Base-by-base conservation (phyloP, 2,888 invertebrate genomes). In the Idaea aversata region DNA sequence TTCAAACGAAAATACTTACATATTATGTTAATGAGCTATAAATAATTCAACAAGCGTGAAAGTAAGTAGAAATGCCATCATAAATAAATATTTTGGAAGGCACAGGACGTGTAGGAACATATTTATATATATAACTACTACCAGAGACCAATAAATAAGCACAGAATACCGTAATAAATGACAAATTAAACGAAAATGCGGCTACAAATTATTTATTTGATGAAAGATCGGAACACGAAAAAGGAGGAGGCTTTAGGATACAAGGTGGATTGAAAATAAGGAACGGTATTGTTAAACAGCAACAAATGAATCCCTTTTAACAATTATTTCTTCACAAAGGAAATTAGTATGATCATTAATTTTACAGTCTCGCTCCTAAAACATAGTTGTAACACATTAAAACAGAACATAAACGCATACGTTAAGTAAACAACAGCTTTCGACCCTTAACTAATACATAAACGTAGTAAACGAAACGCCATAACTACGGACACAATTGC, bases 401-500 rank as follows among this genome's bases (percentile, higher is more conserved):
- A 47, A 47, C 47, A 47, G 7, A 10, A 59, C 58, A 59, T 59
- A 59, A 15, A 59, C 58, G 15, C 10, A 59, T 66, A 64, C 65
- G 57, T 63, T 61, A 35, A 16, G 58, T 10, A 36, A n/a, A 15
- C 47, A 16, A 15, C 58, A 64, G 65, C 65, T 61, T 16, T 16
- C 7, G 15, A 59, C 16, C 58, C 58, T 47, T 47, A 59, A 16
- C 57, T 57, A 15, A 59, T 16, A 59, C 16, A 15, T 16, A 59
- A 63, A 71, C 67, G 61, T 72, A 67, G 65, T 71, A 71, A 73
- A 70, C 68, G 69, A 69, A 71, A 72, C 64, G 65, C 70, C 74
- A 72, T 72, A 69, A 72, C 71, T 71, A 70, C 67, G 70, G 70
- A 73, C 70, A 68, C 73, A 72, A 74, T 75, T 75, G 66, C 74